Conservation (phyloP, 1,140 invertebrate genomes). For the Leptinotarsa lineolata region DNA sequence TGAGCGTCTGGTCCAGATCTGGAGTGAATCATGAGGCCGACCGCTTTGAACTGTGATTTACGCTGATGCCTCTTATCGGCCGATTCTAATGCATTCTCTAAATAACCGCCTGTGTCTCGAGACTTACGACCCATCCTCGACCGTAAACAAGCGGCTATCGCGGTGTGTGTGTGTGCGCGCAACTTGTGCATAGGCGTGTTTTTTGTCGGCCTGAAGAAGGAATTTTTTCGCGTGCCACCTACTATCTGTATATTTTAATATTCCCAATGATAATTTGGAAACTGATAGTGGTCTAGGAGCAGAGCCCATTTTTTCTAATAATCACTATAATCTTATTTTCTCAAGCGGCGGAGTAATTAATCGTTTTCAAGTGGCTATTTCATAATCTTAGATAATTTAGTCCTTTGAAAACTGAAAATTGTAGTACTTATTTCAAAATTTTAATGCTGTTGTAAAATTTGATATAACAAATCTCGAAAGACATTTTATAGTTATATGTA, state of each 20-base stretch:
- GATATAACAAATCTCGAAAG: too few species aligned
- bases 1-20: slow-evolving; percentile 30
- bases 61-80: slow-evolving; percentile 42
- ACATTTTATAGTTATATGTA: too few species aligned
- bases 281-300: too few species aligned
- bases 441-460: too few species aligned
- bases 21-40: slow-evolving; percentile 25
- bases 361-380: too few species aligned
- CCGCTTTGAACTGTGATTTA: slow-evolving; percentile 42
- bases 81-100: slow-evolving; percentile 41
- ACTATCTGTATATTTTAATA: not conserved
- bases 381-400: too few species aligned
- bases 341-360: too few species aligned
- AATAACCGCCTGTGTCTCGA: slow-evolving; percentile 35
- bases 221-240: not conserved
- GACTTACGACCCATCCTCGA: not conserved
- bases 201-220: not conserved
- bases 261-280: too few species aligned
- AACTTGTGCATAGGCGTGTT: slow-evolving; percentile 16
- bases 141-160: not conserved
- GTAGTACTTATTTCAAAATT: too few species aligned
- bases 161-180: not conserved
- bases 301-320: too few species aligned
- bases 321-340: too few species aligned
- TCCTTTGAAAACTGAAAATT: too few species aligned